Evolutionary conservation across 1,140 invertebrate genomes (phyloP), one percentile per base, ranked within the genome.

Genomic region (Globodera ellingtonae): DNA sequence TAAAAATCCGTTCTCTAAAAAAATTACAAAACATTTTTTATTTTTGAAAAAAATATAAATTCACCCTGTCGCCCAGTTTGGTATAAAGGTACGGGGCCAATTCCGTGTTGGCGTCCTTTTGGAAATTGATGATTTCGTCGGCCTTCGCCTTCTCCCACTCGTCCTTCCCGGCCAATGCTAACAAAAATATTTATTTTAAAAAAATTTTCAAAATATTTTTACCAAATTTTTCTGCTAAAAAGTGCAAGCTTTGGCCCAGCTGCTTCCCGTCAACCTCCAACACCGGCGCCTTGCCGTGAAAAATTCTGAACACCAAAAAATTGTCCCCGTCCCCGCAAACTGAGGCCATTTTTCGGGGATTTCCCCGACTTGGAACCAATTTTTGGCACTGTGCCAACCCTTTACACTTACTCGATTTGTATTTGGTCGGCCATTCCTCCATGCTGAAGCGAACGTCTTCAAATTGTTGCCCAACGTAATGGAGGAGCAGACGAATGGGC

Each of bases 191-290:
- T 35, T 5, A 50, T 81, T 82, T 46, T 5, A 46, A 44, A 7
- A 6, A 2, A 66, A 15, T 56, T n/a, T 7, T 4, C 13, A 81
- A 80, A 35, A 50, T 48, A 0, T 15, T 59, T 59, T 59, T 59
- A 81, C 80, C 86, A 75, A 87, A 89, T 81, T 89, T 80, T 35
- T 80, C 82, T n/a, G 86, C 88, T 52, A 89, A 73, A 79, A 80
- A 89, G 59, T 86, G 81, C 44, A 80, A 48, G 44, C 78, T 79
- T 70, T 89, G 89, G 7, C 71, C 65, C 56, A 89, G 78, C 50
- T 79, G 59, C 52, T 84, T 83, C 48, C 89, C 89, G 66, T 90
- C 84, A 65, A 89, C 81, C 75, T 90, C 86, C 13, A 89, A 83
- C 10, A 89, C 81, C 21, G 89, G 88, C 59, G 89, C 72, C 66